These are phyloP conservation scores for Cynopterus brachyotis DNA, from an alignment of 2,113 vertebrate species.

Conservation along the genomic window DNA sequence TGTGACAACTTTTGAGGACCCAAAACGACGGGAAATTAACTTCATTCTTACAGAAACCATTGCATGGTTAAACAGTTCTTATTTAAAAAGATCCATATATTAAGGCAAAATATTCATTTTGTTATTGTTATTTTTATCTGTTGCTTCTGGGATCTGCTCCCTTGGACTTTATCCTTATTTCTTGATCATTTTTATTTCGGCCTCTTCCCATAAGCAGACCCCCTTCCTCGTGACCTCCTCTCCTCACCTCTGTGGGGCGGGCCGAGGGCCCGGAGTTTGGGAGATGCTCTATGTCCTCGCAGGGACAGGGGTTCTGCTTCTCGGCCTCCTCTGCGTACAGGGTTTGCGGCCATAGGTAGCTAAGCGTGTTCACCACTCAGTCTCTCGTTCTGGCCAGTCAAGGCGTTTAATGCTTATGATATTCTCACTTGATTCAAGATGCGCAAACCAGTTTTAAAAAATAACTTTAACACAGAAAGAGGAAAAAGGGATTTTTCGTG, in stretches of 20 bases:
- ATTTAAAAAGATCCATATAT: background rate
- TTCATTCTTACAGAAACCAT: background rate
- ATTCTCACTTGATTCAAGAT: background rate
- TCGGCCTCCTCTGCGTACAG: background rate
- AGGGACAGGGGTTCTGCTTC: accelerated
- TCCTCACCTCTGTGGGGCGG: background rate
- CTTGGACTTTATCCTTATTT: background rate
- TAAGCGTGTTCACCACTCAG: background rate
- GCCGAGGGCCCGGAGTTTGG: background rate
- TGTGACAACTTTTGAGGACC: background rate
- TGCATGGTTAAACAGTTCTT: background rate
- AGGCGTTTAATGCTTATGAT: background rate
- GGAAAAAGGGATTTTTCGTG: background rate
- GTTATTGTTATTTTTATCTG: background rate
- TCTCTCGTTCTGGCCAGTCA: background rate
- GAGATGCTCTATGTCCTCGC: background rate
- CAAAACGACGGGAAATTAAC: background rate
- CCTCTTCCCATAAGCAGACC: background rate
- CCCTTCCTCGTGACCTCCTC: accelerated
- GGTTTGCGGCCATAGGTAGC: background rate
- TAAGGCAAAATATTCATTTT: background rate
- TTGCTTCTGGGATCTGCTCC: background rate
- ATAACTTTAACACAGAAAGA: background rate
- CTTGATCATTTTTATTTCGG: background rate
- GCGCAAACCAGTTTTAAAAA: background rate